A percentile compares a stretch with the other conserved stretches of the same genome.
Conservation (phyloP, 1,140 invertebrate species). For the Caenorhabditis brenneri region DNA sequence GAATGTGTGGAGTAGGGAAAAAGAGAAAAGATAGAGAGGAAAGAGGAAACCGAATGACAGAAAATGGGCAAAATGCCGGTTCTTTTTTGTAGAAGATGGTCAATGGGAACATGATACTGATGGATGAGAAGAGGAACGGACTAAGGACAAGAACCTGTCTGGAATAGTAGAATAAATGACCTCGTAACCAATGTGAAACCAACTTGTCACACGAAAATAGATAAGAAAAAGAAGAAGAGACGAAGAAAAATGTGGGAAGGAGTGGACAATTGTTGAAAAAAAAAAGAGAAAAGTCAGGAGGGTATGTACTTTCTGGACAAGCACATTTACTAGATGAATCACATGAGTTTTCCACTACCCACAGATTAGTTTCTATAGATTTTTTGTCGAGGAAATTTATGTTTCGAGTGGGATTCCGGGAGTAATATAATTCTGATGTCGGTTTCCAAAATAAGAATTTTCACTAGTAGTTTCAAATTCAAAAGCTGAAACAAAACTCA, state of each 20-base stretch:
- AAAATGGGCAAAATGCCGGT: slow-evolving; percentile 35
- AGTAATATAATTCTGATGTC: no score
- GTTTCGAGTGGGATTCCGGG: no score
- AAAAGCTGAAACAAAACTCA: no score
- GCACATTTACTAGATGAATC: not conserved
- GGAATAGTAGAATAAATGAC: not conserved
- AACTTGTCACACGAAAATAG: no score
- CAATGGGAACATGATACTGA: not conserved
- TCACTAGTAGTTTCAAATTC: no score
- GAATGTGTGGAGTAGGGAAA: slow-evolving; percentile 5
- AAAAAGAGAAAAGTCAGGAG: not conserved
- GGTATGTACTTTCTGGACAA: slow-evolving; percentile 1
- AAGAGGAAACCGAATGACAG: slow-evolving; percentile 33
- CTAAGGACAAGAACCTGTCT: slow-evolving; percentile 1
- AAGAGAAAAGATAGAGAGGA: not conserved
- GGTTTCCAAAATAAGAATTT: no score
- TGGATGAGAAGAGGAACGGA: slow-evolving; percentile 4
- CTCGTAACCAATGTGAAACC: slow-evolving; percentile 21
- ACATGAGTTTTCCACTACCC: not conserved
- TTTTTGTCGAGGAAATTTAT: not conserved
- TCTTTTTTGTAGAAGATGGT: not conserved
- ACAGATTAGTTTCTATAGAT: not conserved
- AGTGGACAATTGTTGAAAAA: not conserved
- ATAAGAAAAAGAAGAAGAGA: not conserved
- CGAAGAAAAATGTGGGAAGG: not conserved